phyloP scores from a whole-genome alignment of 2,113 vertebrate genomes.

The Podocnemis expansa region DNA sequence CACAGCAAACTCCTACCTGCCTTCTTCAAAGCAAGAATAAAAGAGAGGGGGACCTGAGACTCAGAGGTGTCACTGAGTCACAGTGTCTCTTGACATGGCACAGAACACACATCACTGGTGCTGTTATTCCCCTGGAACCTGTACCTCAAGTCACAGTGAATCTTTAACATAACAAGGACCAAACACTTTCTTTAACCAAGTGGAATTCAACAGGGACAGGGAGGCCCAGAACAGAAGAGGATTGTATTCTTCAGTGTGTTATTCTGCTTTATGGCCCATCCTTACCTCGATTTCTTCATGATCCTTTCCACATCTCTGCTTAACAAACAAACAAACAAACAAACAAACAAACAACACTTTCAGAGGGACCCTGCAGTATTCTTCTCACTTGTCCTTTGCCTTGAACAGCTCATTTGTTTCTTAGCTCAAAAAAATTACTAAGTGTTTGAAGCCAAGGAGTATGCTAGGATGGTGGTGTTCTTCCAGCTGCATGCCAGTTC shows the following conservation, averaged over 20 bases:
- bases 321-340: neutral
- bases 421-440: too few relatives aligned
- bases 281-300: neutral
- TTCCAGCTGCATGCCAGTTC: neutral
- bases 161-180: neutral
- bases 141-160: neutral
- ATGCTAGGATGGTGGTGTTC: neutral
- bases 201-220: neutral
- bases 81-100: neutral
- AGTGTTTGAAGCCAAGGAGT: neutral
- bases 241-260: neutral
- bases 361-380: neutral
- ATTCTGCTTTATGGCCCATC: neutral
- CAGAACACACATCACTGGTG: fast-evolving
- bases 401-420: neutral
- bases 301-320: neutral
- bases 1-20: too few relatives aligned
- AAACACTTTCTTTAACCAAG: neutral
- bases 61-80: neutral
- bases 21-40: neutral
- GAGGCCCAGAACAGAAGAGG: neutral
- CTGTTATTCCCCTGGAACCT: neutral
- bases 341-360: neutral
- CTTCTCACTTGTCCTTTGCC: neutral
- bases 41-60: neutral